Conservation (phyloP, 1,140 invertebrate species). For the Neodiprion pinetum region DNA sequence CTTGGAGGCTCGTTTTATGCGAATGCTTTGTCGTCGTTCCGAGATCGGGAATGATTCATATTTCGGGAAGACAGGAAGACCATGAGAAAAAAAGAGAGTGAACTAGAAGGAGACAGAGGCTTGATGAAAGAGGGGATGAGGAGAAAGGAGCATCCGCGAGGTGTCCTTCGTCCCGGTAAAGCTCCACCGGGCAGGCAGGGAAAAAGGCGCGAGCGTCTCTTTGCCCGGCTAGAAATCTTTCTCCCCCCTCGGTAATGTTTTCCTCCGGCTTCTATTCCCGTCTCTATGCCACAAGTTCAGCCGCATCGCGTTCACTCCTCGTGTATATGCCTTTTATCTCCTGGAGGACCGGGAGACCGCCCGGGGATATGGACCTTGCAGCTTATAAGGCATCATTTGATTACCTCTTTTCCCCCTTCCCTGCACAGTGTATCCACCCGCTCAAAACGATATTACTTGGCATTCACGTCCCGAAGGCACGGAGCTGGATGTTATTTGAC, state of each 20-base stretch:
- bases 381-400: slow-evolving; percentile 16
- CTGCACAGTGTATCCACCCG: not conserved
- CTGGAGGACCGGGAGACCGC: not conserved
- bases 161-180: slow-evolving; percentile 13
- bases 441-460: slow-evolving; percentile 14
- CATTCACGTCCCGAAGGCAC: too few species aligned
- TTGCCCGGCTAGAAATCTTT: not conserved
- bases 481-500: not conserved
- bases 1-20: too few species aligned
- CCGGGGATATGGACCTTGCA: slow-evolving; percentile 14
- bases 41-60: too few species aligned
- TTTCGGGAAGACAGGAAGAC: too few species aligned
- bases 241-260: not conserved
- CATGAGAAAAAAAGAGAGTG: too few species aligned
- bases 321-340: slow-evolving; percentile 9
- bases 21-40: too few species aligned
- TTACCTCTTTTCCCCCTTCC: not conserved
- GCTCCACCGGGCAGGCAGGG: too few species aligned
- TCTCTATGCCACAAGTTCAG: not conserved
- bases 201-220: not conserved
- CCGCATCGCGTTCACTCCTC: not conserved
- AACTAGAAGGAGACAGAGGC: too few species aligned
- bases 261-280: not conserved
- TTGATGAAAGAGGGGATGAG: too few species aligned
- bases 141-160: slow-evolving; percentile 40